Evolutionary conservation across 2,797 vertebrate species (phyloP), one percentile per base, ranked within the genome.

Genomic region (Sebastolobus alascanus): DNA sequence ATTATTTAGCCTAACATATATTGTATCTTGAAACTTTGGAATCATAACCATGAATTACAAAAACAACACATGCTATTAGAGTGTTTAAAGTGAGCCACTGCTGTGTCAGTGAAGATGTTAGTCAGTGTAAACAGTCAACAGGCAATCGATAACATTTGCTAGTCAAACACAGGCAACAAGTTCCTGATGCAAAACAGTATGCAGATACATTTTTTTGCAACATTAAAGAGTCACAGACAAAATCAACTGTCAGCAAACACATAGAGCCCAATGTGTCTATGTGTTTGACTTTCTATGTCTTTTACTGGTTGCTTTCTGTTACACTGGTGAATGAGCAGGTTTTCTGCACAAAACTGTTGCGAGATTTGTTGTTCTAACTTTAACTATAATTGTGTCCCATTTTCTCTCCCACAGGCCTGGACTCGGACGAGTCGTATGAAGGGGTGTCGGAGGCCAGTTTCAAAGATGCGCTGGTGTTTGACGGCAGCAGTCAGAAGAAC

Each of bases 351-450:
- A 11, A 59, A 3, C 27, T 46, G 50, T 7, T 35, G 27, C 4
- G 3, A 20, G 16, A 31, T 40, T n/a, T 63, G 5, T 35, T 5
- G 8, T 52, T 52, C 1, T 31, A n/a, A 68, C 3, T 54, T 2
- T 64, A 7, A 73, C 25, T 40, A 46, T 50, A 20, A 50, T 46
- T 0, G 5, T 20, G 58, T 55, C 25, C n/a, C 12, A 2, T 68
- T 18, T 18, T 52, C 1, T 59, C 2, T 35, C 52, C 43, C 35
- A 1, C 92, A 99, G 98, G 98, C 97, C 97, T 98, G 89, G 98
- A 99, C 89, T 98, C 98, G 0, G 98, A 99, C 58, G 97, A 97
- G 94, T 99, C 98, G n/a, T 97, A 95, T 1, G 98, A 97, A 89
- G 97, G 97, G 25, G 96, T 96, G 84, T 97, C 97, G 5, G 98